Evolutionary conservation across 2,888 invertebrate species (phyloP), one percentile per base, ranked within the genome.

Genomic region (Mesorhabditis sp.): DNA sequence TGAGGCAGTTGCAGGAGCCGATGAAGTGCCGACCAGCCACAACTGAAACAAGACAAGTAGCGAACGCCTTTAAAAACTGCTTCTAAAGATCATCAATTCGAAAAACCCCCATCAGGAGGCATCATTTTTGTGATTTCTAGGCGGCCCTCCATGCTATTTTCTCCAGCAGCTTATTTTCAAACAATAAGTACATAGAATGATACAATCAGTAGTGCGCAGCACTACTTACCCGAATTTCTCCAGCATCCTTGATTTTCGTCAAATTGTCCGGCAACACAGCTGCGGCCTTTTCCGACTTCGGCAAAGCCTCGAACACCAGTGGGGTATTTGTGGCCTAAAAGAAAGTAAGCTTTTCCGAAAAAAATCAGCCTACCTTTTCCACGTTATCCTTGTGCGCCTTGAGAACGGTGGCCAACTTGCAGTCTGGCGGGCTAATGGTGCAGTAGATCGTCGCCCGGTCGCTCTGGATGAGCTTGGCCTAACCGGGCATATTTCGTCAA

Each of bases 391-490:
- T 69, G 10, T 73, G 72, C 0, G 71, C 71, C 6, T 69, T 65
- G 3, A 78, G 72, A 45, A 78, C 75, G 67, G 70, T 64, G 2
- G 74, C 76, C 7, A 78, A 68, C n/a, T 74, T 73, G 7, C 73
- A 74, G 15, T 71, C 77, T 5, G 70, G 73, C 28, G 80, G 80
- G 63, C 45, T 61, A 43, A 82, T 74, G 4, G 72, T 70, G 63
- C 77, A 70, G 67, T 78, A 76, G 15, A 79, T 77, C 6, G 70
- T 66, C 4, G 83, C 84, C 13, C 63, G 44, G 65, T 83, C 80
- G 13, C 80, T 80, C 5, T 78, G 72, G 3, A 80, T 72, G 5
- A 85, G 74, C 44, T 83, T 83, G 10, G 80, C 84, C 71, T 80
- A 72, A 10, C 67, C 13, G 10, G 10, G 7, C 2, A 10, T 43